Percentiles rank a stretch among this genome's conserved stretches.
Evolutionary conservation across 2,888 invertebrate genomes (phyloP).

Genomic region (Lysandra coridon): DNA sequence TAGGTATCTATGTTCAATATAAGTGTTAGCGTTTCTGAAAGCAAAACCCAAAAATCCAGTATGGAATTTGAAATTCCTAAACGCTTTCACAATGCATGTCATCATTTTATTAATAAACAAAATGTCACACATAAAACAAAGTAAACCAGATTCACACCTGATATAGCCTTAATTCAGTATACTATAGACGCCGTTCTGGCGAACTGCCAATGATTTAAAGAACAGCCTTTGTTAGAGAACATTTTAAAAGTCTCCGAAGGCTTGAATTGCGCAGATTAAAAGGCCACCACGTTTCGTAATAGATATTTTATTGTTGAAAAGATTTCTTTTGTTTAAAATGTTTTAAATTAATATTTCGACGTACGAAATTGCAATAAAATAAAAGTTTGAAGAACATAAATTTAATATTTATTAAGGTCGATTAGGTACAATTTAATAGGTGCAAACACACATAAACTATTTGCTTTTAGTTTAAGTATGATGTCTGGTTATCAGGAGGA

Average conservation of each 20-base stretch:
- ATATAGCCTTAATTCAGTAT: conserved; percentile 10
- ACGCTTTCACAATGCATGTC: too few species aligned
- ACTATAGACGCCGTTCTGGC: conserved; percentile 10
- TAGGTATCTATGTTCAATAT: too few species aligned
- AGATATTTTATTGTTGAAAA: not conserved
- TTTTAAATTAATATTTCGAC: not conserved
- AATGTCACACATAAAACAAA: not conserved
- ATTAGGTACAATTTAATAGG: too few species aligned
- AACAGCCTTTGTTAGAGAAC: conserved; percentile 22
- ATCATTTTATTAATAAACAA: not conserved
- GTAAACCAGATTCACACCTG: not conserved
- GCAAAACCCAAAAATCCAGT: not conserved
- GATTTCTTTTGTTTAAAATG: conserved; percentile 11
- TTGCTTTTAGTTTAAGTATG: too few species aligned
- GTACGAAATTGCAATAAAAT: not conserved
- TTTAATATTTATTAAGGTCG: too few species aligned
- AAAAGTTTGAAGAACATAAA: too few species aligned
- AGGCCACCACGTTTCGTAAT: not conserved
- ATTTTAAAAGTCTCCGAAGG: conserved; percentile 15
- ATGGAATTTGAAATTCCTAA: too few species aligned
- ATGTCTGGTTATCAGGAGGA: too few species aligned
- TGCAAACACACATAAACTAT: too few species aligned
- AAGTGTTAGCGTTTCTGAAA: not conserved
- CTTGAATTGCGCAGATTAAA: conserved; percentile 13
- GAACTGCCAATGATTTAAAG: conserved; percentile 8